Evolutionary conservation across 2,888 invertebrate genomes (phyloP), one percentile per base, ranked within the genome.

Genomic region (Autographa pulchrina): DNA sequence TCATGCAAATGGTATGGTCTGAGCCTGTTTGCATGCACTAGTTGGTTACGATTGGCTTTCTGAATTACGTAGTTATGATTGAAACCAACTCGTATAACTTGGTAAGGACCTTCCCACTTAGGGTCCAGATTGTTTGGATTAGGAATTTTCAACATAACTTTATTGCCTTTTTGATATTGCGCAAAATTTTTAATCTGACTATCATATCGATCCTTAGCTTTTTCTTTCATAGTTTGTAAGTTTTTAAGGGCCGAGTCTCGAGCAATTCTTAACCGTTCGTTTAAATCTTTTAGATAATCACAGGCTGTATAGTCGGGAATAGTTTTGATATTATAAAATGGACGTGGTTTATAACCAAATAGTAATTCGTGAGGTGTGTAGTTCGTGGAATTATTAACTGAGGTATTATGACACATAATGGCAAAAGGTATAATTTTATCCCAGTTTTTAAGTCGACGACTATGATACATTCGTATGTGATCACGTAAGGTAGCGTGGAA

Each of bases 341-440:
- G 75, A 54, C 84, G 82, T 18, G 84, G 86, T 77, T 88, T 88
- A 48, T 73, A 86, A 14, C 87, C 87, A 38, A 89, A 88, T 8
- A 88, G 64, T 9, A 88, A 70, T 86, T 88, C 86, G 48, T 88
- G 83, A 13, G 86, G 68, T 13, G 65, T 58, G 18, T 74, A 86
- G 11, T 79, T 82, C 0, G 88, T 86, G 0, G 86, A 85, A 11
- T 62, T 68, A 61, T 88, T 88, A 2, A 86, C 66, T 8, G 87
- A 87, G 0, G 86, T 88, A 59, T 86, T 88, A 52, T 88, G 87
- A 54, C 88, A 88, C 72, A 86, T 87, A 6, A 88, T 78, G 0
- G 88, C 87, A n/a, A 89, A 75, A 8, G 87, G 86, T n/a, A 87
- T 79, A 1, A 88, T 86, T 75, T 82, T 56, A 74, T 86, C 86